A percentile compares a stretch with the other conserved stretches of the same genome.
Evolutionary conservation across 2,888 invertebrate species (phyloP).

Genomic region (Caenorhabditis zanzibari): DNA sequence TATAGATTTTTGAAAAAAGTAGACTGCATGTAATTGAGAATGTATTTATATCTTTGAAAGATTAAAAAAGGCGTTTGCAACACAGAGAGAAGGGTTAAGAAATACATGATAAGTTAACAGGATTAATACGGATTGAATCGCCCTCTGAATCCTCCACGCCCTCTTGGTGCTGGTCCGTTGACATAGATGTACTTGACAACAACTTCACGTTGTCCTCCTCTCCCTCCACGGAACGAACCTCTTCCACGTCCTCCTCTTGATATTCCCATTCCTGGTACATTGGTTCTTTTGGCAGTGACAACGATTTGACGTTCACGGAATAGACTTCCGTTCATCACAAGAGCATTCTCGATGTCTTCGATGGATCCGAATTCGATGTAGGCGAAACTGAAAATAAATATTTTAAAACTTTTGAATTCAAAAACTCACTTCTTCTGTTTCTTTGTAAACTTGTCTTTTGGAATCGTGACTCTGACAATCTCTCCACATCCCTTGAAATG

Average conservation of each 20-base stretch:
- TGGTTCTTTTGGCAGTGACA: constrained; percentile 18
- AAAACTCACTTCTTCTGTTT: constrained; percentile 17
- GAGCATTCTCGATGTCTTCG: constrained; percentile 1
- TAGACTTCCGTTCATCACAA: not conserved
- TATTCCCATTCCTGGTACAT: constrained; percentile 7
- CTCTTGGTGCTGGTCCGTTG: constrained; percentile 1
- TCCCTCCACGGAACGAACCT: not conserved
- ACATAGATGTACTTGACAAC: constrained; percentile 1
- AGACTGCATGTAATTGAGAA: too few species aligned
- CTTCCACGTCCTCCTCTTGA: not conserved
- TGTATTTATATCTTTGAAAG: too few species aligned
- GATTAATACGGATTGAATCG: not conserved
- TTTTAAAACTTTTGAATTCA: not conserved
- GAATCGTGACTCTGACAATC: constrained; percentile 7
- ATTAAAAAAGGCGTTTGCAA: too few species aligned
- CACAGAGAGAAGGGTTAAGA: too few species aligned
- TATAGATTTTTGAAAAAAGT: too few species aligned
- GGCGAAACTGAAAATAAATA: constrained; percentile 22
- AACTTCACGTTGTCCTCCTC: not conserved
- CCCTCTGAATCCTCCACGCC: not conserved
- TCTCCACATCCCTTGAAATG: constrained; percentile 11
- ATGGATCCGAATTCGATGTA: not conserved
- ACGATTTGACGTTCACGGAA: constrained; percentile 2
- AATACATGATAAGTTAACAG: too few species aligned
- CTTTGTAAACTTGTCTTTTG: constrained; percentile 11